These are phyloP conservation scores for Anguilla obscura DNA, from an alignment of 2,797 vertebrate genomes.

Conservation along the genomic window DNA sequence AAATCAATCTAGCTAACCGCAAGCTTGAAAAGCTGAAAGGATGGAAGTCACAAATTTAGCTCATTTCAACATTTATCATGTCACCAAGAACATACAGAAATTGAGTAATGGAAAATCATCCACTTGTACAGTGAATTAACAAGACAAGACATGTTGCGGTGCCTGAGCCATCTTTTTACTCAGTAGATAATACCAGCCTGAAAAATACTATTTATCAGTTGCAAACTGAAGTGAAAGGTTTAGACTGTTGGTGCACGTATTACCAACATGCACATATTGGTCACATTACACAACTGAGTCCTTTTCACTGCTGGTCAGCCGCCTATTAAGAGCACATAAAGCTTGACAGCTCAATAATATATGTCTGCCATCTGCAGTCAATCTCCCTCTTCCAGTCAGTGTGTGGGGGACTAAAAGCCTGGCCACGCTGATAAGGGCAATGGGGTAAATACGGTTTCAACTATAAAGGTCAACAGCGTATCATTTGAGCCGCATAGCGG, in stretches of 20 bases:
- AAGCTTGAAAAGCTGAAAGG: slow-evolving; percentile 19
- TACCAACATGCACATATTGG: neutral
- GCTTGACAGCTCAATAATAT: neutral
- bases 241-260: neutral
- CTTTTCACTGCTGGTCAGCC: neutral
- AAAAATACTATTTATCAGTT: neutral
- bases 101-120: neutral
- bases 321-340: neutral
- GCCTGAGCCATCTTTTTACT: neutral
- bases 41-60: neutral
- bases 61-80: neutral
- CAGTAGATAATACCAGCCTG: neutral
- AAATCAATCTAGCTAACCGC: slow-evolving; percentile 32
- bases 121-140: neutral
- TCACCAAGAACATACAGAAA: neutral
- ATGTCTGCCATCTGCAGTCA: neutral
- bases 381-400: neutral
- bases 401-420: neutral
- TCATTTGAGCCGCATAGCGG: neutral
- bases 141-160: neutral
- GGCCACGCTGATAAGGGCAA: neutral
- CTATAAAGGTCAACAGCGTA: neutral
- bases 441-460: neutral
- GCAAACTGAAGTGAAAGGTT: neutral
- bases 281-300: neutral